A percentile compares a stretch with the other conserved stretches of the same genome.
phyloP scores from a whole-genome alignment of 2,888 invertebrate genomes.

The Netelia virgata region DNA sequence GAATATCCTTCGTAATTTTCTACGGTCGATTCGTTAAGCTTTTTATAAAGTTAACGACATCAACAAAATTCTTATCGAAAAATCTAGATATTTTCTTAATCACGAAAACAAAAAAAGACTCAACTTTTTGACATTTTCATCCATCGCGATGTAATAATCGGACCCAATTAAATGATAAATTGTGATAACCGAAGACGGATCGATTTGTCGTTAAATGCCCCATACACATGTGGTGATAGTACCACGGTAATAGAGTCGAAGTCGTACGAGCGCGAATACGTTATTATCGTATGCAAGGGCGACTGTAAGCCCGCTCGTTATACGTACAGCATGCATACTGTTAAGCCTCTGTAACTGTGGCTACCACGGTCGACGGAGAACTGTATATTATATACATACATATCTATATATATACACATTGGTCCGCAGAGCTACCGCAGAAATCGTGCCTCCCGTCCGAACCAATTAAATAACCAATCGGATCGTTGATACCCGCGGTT shows the following conservation, averaged over 20 bases:
- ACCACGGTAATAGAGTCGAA: slow-evolving; percentile 53
- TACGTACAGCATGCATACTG: slow-evolving; percentile 6
- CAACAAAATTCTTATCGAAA: too few relatives aligned
- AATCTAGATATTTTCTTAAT: too few relatives aligned
- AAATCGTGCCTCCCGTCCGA: slow-evolving; percentile 75
- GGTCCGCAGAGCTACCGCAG: slow-evolving; percentile 52
- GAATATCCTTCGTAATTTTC: too few relatives aligned
- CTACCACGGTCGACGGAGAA: neutral
- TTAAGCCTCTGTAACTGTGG: slow-evolving; percentile 26
- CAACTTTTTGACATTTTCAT: too few relatives aligned
- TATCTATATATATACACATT: slow-evolving; percentile 17
- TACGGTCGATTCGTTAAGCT: too few relatives aligned
- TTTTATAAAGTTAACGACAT: too few relatives aligned
- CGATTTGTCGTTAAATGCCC: neutral
- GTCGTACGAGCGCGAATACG: slow-evolving; percentile 54
- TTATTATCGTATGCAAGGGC: slow-evolving; percentile 74
- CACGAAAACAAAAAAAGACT: too few relatives aligned
- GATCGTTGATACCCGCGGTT: slow-evolving; percentile 79
- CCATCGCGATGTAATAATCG: too few relatives aligned
- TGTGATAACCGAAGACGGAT: neutral
- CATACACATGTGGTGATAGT: neutral
- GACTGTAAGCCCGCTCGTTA: slow-evolving; percentile 18
- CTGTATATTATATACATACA: neutral
- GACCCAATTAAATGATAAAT: neutral
- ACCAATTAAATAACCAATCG: slow-evolving; percentile 81